phyloP scores from a whole-genome alignment of 2,113 vertebrate species.

The Oncorhynchus gorbuscha region DNA sequence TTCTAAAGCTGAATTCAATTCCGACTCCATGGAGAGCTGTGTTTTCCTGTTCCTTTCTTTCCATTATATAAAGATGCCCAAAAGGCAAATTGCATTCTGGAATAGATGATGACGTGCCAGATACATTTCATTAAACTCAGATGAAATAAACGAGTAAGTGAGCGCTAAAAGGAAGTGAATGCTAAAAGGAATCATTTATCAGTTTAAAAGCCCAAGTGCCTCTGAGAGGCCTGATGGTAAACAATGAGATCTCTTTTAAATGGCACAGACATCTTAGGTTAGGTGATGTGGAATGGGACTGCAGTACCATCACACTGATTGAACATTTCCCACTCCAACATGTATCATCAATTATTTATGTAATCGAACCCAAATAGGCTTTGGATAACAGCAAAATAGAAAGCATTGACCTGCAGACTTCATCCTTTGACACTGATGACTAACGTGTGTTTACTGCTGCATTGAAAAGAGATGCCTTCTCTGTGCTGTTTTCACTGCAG shows the following conservation, averaged over 20 bases:
- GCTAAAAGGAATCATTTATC: conserved; percentile 61
- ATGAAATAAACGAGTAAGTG: conserved; percentile 68
- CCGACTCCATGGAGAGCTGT: conserved; percentile 14
- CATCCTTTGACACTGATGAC: too few relatives aligned
- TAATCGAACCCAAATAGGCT: conserved; percentile 5
- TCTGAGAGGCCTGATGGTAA: conserved; percentile 43
- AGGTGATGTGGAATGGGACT: neutral
- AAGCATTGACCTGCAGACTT: neutral
- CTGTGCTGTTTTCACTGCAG: too few relatives aligned
- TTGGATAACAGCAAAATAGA: neutral
- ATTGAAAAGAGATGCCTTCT: neutral
- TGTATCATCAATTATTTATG: conserved; percentile 10
- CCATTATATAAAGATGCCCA: conserved; percentile 60
- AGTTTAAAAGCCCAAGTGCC: conserved; percentile 55
- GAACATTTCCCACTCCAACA: neutral
- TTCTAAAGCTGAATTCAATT: conserved; percentile 47
- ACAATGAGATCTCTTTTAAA: conserved; percentile 46
- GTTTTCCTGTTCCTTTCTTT: conserved; percentile 15
- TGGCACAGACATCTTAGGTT: conserved; percentile 11
- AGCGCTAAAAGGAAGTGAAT: conserved; percentile 60
- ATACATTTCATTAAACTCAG: conserved; percentile 72
- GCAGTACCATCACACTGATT: neutral
- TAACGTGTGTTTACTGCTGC: neutral
- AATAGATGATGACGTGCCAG: conserved; percentile 67
- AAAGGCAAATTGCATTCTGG: conserved; percentile 59